Conservation (phyloP, 2,113 vertebrate genomes). For the Alaudala cheleensis region DNA sequence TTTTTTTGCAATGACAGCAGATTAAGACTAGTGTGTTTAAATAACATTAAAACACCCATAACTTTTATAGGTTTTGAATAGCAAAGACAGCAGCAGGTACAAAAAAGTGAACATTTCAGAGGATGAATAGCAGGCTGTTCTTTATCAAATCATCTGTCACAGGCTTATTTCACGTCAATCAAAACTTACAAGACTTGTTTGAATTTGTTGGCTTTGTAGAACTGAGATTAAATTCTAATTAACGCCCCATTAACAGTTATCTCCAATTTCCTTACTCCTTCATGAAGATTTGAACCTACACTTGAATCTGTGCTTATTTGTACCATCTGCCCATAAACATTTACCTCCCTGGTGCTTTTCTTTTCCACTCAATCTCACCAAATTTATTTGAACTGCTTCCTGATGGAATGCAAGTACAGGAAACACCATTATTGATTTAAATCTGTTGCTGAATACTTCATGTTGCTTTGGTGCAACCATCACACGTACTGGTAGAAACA, state of each 20-base stretch:
- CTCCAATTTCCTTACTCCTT: neutral
- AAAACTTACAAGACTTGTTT: neutral
- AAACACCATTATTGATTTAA: neutral
- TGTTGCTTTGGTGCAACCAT: neutral
- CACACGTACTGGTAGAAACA: neutral
- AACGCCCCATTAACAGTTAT: neutral
- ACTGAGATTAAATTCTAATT: neutral
- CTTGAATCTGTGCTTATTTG: neutral
- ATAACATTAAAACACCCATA: slow-evolving; percentile 20
- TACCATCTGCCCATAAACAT: neutral
- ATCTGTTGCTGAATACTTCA: neutral
- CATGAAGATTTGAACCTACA: neutral
- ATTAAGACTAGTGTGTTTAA: slow-evolving; percentile 29
- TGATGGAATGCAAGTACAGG: neutral
- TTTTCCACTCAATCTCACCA: neutral
- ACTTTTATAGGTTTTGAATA: slow-evolving; percentile 20
- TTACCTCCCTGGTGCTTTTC: neutral
- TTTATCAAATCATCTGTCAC: neutral
- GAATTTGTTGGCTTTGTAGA: neutral
- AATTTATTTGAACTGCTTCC: neutral
- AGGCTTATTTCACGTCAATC: neutral
- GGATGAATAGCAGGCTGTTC: neutral
- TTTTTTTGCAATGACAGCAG: slow-evolving; percentile 19
- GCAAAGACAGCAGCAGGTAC: neutral
- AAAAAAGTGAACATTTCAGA: neutral